Conservation (phyloP, 2,888 invertebrate species). For the Heteromyza rotundicornis region DNA sequence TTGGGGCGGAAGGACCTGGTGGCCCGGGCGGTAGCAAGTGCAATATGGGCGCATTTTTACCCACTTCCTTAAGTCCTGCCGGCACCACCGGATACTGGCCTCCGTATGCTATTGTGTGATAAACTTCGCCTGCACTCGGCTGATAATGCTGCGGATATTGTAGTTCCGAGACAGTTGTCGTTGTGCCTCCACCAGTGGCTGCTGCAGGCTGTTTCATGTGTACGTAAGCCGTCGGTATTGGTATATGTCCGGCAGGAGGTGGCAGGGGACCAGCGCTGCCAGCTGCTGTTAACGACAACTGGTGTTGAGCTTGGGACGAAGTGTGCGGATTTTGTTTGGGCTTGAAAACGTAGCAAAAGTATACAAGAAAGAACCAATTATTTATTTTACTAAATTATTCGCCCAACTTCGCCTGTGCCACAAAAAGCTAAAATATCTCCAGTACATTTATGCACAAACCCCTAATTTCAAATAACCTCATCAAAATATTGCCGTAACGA, state of each 20-base stretch:
- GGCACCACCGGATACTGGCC: conserved; percentile 39
- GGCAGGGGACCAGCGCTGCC: conserved; percentile 36
- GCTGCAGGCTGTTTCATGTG: conserved; percentile 39
- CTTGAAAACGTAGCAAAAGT: too few species aligned
- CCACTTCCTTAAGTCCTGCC: conserved; percentile 33
- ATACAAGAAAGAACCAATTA: too few species aligned
- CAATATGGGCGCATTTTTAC: conserved; percentile 26
- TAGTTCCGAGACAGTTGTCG: conserved; percentile 16
- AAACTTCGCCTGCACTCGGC: conserved; percentile 46
- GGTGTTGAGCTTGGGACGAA: background rate
- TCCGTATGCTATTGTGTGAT: conserved; percentile 48
- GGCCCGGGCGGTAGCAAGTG: conserved; percentile 37
- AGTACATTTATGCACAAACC: too few species aligned
- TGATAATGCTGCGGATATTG: conserved; percentile 17
- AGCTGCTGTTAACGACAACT: conserved; percentile 33
- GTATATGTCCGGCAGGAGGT: conserved; percentile 45
- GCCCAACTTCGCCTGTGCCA: too few species aligned
- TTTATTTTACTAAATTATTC: too few species aligned
- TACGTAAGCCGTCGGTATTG: conserved; percentile 55
- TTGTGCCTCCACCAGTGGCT: conserved; percentile 32
- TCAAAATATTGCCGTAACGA: too few species aligned
- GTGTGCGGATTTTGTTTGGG: conserved; percentile 4
- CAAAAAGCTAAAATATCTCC: too few species aligned
- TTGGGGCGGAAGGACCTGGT: conserved; percentile 20
- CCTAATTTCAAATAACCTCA: too few species aligned